These are phyloP conservation scores for Aleiodes leptofemur DNA, from an alignment of 2,888 invertebrate genomes.

Conservation along the genomic window DNA sequence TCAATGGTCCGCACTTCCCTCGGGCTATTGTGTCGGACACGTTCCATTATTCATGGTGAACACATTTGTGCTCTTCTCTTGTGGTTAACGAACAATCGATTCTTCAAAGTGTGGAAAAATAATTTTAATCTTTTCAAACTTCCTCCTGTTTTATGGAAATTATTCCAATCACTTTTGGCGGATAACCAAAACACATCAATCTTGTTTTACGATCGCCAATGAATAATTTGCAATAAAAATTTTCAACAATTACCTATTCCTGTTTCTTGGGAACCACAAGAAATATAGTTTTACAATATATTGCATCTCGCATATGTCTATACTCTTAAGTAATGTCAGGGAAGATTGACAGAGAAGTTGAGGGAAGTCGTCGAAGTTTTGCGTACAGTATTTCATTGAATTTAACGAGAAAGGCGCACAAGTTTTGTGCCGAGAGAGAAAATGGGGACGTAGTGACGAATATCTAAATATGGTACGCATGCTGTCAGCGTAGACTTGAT, in stretches of 20 bases:
- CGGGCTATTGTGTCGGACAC: slow-evolving; percentile 16
- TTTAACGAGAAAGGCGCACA: slow-evolving; percentile 28
- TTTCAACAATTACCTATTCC: neutral
- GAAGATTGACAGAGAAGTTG: neutral
- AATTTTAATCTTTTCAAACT: neutral
- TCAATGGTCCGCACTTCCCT: slow-evolving; percentile 58
- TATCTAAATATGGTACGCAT: slow-evolving; percentile 58
- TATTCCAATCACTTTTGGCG: neutral
- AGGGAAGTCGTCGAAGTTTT: neutral
- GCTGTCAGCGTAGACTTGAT: slow-evolving; percentile 51
- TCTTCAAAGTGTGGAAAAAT: slow-evolving; percentile 3
- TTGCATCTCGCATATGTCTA: slow-evolving; percentile 28
- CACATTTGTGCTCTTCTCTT: slow-evolving; percentile 37
- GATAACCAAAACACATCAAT: neutral
- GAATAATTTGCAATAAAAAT: slow-evolving; percentile 7
- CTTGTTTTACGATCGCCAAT: neutral
- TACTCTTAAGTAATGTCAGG: slow-evolving; percentile 22
- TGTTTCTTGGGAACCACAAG: slow-evolving; percentile 6
- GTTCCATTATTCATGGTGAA: slow-evolving; percentile 49
- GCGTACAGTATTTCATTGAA: slow-evolving; percentile 2
- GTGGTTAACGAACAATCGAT: slow-evolving; percentile 20
- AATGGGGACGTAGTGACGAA: slow-evolving; percentile 56
- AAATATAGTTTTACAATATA: slow-evolving; percentile 21
- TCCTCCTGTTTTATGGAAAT: too few species aligned
- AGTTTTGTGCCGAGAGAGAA: slow-evolving; percentile 36